Evolutionary conservation across 2,797 vertebrate species (phyloP), one percentile per base, ranked within the genome.

Genomic region (Oreochromis grahami): DNA sequence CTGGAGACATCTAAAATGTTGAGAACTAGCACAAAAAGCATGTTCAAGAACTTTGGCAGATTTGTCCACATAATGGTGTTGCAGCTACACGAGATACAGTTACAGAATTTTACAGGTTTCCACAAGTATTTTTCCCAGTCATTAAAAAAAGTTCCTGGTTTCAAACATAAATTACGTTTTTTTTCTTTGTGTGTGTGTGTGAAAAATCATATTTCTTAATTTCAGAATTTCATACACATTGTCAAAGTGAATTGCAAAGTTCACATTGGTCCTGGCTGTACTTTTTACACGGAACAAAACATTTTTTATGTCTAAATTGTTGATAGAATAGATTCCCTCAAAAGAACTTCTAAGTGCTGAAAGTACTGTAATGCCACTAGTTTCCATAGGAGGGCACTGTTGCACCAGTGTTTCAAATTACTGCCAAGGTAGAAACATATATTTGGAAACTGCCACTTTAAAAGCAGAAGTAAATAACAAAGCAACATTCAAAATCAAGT

Each of bases 351-450:
- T 3, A 63, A 41, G 11, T 45, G 36, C n/a, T 24, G 36, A 68
- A 68, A 15, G 36, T 24, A n/a, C 17, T 26, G 15, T 50, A 19
- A 13, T 78, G 65, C 60, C 60, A 45, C 9, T 7, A 24, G 0
- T 52, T 0, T 82, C 91, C 93, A 92, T 74, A 78, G 3, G 86
- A 87, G 3, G 77, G 41, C 29, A 7, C 53, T 91, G 86, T 84
- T 88, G 45, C 8, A 78, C 10, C 50, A 72, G 9, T 8, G n/a
- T 58, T 77, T 17, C 36, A 19, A 19, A 11, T 76, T 48, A 7
- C 24, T 72, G 68, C 43, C 32, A 17, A 29, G 15, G 15, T 12
- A 19, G 6, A 72, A 48, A 43, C 63, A 6, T 43, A 8, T 26
- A 10, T 72, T 72, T 45, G 24, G 9, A 48, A 48, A 48, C 24